phyloP scores from a whole-genome alignment of 2,113 vertebrate species.

The Mesocricetus auratus region DNA sequence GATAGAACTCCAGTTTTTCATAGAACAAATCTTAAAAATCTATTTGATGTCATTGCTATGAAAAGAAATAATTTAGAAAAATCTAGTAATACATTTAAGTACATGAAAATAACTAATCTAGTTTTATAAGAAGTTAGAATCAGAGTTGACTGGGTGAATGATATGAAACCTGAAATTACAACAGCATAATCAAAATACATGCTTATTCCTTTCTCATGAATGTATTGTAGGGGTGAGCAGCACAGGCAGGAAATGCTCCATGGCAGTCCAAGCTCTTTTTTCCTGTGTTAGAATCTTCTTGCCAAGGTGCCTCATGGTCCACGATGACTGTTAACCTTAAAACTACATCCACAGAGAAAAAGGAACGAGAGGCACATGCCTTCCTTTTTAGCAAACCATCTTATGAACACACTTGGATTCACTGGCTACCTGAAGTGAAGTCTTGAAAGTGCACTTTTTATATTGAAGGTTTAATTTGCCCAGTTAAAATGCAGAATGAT shows the following conservation, averaged over 20 bases:
- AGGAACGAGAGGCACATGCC: neutral
- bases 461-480: neutral
- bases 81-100: conserved; percentile 6
- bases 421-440: conserved; percentile 5
- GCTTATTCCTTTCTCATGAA: neutral
- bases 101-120: conserved; percentile 27
- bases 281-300: neutral
- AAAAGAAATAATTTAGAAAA: conserved; percentile 54
- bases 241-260: neutral
- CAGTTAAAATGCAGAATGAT: neutral
- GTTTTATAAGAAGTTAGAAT: neutral
- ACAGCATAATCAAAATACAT: neutral
- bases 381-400: neutral
- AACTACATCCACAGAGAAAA: neutral
- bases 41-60: conserved; percentile 45
- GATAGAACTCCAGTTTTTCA: conserved; percentile 52
- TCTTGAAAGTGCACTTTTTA: conserved; percentile 50
- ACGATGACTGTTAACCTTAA: neutral
- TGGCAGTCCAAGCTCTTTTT: neutral
- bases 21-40: conserved; percentile 43
- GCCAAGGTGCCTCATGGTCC: neutral
- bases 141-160: neutral
- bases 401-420: neutral
- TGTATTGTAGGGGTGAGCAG: neutral
- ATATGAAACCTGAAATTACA: conserved; percentile 34